Evolutionary conservation across 2,888 invertebrate genomes (phyloP).

Genomic region (Epsilonema sp.): DNA sequence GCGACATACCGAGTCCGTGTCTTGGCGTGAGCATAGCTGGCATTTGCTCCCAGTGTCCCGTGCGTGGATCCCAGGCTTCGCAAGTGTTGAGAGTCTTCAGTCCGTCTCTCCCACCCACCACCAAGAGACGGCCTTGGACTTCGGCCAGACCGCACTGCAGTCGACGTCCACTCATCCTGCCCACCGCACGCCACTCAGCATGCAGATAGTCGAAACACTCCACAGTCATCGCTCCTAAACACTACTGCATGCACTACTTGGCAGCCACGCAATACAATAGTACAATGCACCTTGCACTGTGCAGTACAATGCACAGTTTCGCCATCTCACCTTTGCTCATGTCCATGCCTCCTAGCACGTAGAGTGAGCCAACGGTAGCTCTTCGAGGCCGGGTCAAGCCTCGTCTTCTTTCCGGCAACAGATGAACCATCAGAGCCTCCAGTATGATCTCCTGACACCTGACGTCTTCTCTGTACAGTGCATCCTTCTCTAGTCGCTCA

Average conservation of each 20-base stretch:
- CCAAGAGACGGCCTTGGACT: conserved; percentile 45
- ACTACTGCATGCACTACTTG: not conserved
- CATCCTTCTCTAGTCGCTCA: conserved; percentile 56
- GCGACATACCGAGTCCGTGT: conserved; percentile 36
- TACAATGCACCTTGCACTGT: no score
- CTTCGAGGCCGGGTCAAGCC: conserved; percentile 64
- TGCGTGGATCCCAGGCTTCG: conserved; percentile 32
- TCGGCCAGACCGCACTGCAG: conserved; percentile 79
- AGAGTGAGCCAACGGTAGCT: conserved; percentile 64
- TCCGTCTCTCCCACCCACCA: conserved; percentile 77
- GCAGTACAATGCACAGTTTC: no score
- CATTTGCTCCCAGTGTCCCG: conserved; percentile 54
- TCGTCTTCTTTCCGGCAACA: not conserved
- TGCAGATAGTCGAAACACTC: conserved; percentile 65
- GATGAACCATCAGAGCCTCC: conserved; percentile 61
- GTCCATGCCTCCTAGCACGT: conserved; percentile 81
- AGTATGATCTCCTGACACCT: conserved; percentile 67
- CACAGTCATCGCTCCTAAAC: conserved; percentile 59
- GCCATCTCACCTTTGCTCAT: no score
- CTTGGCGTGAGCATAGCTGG: conserved; percentile 76
- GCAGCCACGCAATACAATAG: not conserved
- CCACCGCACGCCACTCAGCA: conserved; percentile 48
- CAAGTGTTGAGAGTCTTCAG: conserved; percentile 52
- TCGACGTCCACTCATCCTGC: conserved; percentile 55
- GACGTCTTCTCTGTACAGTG: conserved; percentile 42